Evolutionary conservation across 2,113 vertebrate species (phyloP).

Genomic region (Epinephelus lanceolatus): DNA sequence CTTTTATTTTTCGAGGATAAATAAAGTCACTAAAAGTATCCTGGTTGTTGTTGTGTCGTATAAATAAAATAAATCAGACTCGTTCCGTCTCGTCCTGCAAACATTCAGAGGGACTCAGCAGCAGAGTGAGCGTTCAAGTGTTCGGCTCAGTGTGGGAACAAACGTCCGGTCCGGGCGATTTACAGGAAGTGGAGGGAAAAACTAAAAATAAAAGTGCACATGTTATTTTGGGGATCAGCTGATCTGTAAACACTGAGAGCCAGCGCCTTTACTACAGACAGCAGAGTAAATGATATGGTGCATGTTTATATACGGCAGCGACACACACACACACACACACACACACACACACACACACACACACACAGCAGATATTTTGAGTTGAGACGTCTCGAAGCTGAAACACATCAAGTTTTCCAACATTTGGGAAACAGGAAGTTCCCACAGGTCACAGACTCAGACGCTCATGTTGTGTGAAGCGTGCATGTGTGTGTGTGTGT

Average conservation of each 20-base stretch:
- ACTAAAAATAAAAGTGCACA: slow-evolving; percentile 1
- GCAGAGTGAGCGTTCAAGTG: too few relatives aligned
- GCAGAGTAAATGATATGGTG: slow-evolving; percentile 4
- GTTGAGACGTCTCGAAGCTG: background rate
- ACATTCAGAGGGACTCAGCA: too few relatives aligned
- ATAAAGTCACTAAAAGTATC: too few relatives aligned
- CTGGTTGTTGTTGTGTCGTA: too few relatives aligned
- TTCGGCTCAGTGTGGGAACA: background rate
- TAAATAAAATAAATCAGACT: too few relatives aligned
- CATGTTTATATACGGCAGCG: background rate
- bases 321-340: slow-evolving; percentile 14
- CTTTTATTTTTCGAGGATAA: too few relatives aligned
- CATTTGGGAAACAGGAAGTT: background rate
- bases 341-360: slow-evolving; percentile 1
- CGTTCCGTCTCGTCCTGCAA: too few relatives aligned
- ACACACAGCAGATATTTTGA: background rate
- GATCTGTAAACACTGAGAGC: background rate
- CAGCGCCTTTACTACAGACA: background rate
- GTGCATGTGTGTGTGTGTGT: too few relatives aligned
- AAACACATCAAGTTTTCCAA: background rate
- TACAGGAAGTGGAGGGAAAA: slow-evolving; percentile 10
- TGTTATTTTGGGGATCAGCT: slow-evolving; percentile 21
- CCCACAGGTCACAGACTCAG: too few relatives aligned
- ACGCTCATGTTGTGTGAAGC: too few relatives aligned
- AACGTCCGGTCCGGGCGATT: background rate